These are phyloP conservation scores for Ellobium chinense DNA, from an alignment of 2,888 invertebrate species.

Conservation along the genomic window DNA sequence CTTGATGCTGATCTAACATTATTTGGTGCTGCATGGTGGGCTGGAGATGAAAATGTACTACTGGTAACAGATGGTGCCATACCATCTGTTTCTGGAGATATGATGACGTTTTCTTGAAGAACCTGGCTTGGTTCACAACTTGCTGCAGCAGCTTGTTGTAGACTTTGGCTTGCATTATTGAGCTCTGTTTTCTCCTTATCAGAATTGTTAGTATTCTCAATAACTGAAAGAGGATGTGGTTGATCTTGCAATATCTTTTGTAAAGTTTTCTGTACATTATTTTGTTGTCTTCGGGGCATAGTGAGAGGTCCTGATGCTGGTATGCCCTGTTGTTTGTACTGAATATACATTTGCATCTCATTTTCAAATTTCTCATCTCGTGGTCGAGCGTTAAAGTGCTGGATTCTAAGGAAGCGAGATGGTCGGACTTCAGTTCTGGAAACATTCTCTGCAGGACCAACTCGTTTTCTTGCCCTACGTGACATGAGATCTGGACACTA, in stretches of 20 bases:
- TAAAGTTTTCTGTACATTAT: not conserved
- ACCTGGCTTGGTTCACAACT: not conserved
- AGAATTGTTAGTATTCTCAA: not conserved
- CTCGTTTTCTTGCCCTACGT: not conserved
- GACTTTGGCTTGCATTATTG: too few species aligned
- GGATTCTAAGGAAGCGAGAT: slow-evolving; percentile 60
- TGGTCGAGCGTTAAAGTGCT: slow-evolving; percentile 64
- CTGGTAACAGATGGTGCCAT: slow-evolving; percentile 7
- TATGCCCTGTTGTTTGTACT: slow-evolving; percentile 50
- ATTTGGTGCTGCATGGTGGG: not conserved
- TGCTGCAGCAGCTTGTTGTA: not conserved
- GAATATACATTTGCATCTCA: slow-evolving; percentile 62
- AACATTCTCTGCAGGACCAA: slow-evolving; percentile 21
- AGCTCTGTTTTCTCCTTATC: not conserved
- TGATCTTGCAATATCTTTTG: not conserved
- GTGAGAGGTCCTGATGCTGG: slow-evolving; percentile 42
- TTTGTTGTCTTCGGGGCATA: slow-evolving; percentile 19
- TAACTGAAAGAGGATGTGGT: too few species aligned
- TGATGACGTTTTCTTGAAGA: too few species aligned
- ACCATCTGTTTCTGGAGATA: too few species aligned
- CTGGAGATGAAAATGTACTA: slow-evolving; percentile 11
- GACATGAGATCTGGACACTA: not conserved
- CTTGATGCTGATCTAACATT: slow-evolving; percentile 25
- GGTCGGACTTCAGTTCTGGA: slow-evolving; percentile 60
- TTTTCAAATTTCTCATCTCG: slow-evolving; percentile 67